These are phyloP conservation scores for Apocrypta bakeri DNA, from an alignment of 1,140 invertebrate species.

Conservation along the genomic window DNA sequence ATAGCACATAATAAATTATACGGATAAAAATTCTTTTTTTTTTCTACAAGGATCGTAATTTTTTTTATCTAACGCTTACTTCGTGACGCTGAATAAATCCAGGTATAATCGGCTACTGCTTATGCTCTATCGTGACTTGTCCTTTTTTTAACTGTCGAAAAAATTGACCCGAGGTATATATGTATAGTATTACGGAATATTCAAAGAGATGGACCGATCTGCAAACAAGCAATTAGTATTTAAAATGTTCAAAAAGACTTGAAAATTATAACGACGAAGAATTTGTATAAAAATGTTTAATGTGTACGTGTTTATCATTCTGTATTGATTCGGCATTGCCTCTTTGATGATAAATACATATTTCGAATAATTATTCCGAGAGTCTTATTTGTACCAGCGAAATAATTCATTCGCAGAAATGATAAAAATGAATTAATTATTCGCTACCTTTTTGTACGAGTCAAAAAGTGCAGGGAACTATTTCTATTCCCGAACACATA, in stretches of 20 bases:
- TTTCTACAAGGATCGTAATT: not conserved
- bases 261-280: too few relatives aligned
- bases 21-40: conserved; percentile 10
- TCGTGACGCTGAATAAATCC: not conserved
- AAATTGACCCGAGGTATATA: not conserved
- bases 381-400: too few relatives aligned
- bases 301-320: too few relatives aligned
- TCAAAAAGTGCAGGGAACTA: not conserved
- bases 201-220: too few relatives aligned
- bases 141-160: not conserved
- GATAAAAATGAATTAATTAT: not conserved
- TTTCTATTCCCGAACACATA: too few relatives aligned
- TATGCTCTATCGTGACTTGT: not conserved
- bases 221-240: too few relatives aligned
- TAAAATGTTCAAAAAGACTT: too few relatives aligned
- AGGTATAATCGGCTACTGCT: not conserved
- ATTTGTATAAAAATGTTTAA: too few relatives aligned
- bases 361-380: too few relatives aligned
- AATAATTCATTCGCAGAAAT: not conserved
- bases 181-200: too few relatives aligned
- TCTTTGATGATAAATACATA: too few relatives aligned
- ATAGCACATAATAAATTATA: conserved; percentile 2
- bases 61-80: not conserved
- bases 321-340: too few relatives aligned
- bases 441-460: not conserved